These are phyloP conservation scores for Fopius arisanus DNA, from an alignment of 1,140 invertebrate genomes.

Conservation along the genomic window DNA sequence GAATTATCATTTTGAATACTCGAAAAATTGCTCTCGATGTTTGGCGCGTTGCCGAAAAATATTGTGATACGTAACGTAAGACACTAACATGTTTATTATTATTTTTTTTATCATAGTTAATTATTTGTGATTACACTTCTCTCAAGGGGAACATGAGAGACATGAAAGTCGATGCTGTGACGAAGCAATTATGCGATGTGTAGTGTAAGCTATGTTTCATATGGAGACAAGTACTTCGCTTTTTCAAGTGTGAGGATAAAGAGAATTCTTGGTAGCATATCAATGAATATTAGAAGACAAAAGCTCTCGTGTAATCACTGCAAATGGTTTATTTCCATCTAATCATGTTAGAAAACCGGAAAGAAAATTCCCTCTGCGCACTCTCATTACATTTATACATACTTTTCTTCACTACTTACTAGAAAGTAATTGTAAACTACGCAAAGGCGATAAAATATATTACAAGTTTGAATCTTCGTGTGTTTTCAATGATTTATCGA, in stretches of 20 bases:
- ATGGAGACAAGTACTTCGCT: too few species aligned
- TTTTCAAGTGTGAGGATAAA: not conserved
- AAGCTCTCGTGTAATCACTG: not conserved
- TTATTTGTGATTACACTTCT: constrained; percentile 31
- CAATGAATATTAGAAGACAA: not conserved
- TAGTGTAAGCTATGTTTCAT: not conserved
- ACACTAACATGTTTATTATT: constrained; percentile 14
- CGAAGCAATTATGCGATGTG: too few species aligned
- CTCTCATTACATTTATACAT: not conserved
- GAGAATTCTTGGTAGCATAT: not conserved
- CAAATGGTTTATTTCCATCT: not conserved
- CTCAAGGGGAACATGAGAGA: too few species aligned
- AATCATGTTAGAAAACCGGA: not conserved
- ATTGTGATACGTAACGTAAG: constrained; percentile 36
- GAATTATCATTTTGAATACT: constrained; percentile 7
- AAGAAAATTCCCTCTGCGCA: not conserved
- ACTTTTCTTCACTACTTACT: not conserved
- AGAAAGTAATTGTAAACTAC: not conserved
- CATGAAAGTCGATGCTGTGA: too few species aligned
- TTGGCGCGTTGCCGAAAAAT: constrained; percentile 22
- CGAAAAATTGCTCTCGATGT: not conserved
- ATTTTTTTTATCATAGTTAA: constrained; percentile 34
- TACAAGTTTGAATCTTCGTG: not conserved
- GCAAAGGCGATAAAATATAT: not conserved
- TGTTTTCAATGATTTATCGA: too few species aligned